Base-by-base conservation (phyloP, 2,888 invertebrate genomes). In the Luperina testacea region DNA sequence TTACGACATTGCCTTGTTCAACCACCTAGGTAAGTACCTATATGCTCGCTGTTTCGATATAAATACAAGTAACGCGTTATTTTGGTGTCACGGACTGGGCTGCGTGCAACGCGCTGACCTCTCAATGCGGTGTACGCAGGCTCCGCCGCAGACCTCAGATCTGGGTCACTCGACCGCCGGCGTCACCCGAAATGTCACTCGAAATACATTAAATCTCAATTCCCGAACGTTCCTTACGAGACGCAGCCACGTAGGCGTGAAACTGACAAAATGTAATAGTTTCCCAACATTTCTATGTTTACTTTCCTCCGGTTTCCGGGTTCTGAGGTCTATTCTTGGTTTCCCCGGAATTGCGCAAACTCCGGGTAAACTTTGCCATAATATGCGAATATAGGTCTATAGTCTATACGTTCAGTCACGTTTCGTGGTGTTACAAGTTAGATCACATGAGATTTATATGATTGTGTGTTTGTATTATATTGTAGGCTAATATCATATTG, bases 141-240 rank as follows among this genome's bases (percentile, higher is more conserved):
- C 94, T 94, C 94, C 92, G 92, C 91, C 90, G 92, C 93, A 92
- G 90, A 88, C 89, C 90, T 89, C 90, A 81, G 84, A 96, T 92
- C 92, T 95, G 91, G 96, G 96, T 95, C 96, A 95, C 88, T 87
- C 89, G 90, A 89, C 89, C 88, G 85, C 85, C 89, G 91, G 87
- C 91, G 90, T 90, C 90, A 90, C 86, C 92, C 92, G 87, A 93
- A 92, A 91, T 90, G 91, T 87, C 91, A 89, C 89, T 90, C 88
- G 84, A 87, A 88, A 83, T 85, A 77, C 78, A 81, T 79, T 74
- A 24, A 71, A 67, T 87, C 65, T 82, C 78, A 71, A 85, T 86
- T 81, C 65, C 81, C 73, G 61, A 73, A 48, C 69, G 24, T 80
- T 85, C 69, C 75, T 72, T 72, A 48, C 42, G 38, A 78, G 57